Conservation (phyloP, 2,888 invertebrate species). For the Volucella zonaria region DNA sequence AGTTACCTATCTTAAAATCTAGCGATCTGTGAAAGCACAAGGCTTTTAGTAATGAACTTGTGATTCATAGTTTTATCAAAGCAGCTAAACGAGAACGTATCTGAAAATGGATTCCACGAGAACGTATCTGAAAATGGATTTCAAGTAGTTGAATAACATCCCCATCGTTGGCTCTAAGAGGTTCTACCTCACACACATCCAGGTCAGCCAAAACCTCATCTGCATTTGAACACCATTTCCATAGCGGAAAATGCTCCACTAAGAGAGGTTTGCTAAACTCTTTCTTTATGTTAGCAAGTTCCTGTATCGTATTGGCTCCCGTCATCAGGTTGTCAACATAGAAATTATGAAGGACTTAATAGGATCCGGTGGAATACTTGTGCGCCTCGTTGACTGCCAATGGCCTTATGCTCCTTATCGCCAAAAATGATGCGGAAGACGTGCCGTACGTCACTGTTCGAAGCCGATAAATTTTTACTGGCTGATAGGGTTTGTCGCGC, state of each 20-base stretch:
- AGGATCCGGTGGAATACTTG: constrained; percentile 1
- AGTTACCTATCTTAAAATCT: constrained; percentile 36
- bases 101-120: constrained; percentile 14
- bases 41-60: not conserved
- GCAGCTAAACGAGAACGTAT: constrained; percentile 17
- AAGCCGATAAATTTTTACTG: constrained; percentile 12
- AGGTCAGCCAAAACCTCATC: constrained; percentile 5
- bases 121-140: constrained; percentile 13
- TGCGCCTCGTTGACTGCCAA: not conserved
- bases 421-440: constrained; percentile 1
- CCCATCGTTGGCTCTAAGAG: constrained; percentile 10
- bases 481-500: constrained; percentile 1
- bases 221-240: constrained; percentile 20
- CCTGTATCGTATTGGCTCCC: constrained; percentile 1
- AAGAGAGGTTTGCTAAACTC: constrained; percentile 1
- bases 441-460: constrained; percentile 16
- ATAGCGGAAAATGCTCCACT: not conserved
- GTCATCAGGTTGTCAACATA: constrained; percentile 37
- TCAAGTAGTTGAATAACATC: constrained; percentile 12
- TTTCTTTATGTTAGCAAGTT: constrained; percentile 6
- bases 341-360: constrained; percentile 28
- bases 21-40: constrained; percentile 20
- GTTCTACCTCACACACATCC: not conserved
- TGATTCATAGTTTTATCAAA: constrained; percentile 3
- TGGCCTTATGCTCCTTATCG: not conserved